A percentile compares a stretch with the other conserved stretches of the same genome.
phyloP scores from a whole-genome alignment of 2,797 vertebrate species.

The Aldrovandia affinis region DNA sequence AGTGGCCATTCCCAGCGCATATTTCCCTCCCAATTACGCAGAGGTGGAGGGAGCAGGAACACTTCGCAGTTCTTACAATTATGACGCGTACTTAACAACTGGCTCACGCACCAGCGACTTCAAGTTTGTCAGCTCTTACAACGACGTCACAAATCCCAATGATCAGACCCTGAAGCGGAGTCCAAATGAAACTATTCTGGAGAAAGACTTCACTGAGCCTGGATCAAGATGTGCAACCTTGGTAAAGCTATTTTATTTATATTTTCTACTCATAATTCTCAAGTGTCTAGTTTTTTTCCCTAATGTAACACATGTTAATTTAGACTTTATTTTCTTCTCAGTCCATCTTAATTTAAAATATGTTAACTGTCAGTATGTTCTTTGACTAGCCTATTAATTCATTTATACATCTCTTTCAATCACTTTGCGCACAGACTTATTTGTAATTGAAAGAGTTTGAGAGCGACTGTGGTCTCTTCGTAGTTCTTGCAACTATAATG shows the following conservation, averaged over 20 bases:
- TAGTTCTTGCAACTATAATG: too few species aligned
- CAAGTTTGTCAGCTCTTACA: neutral
- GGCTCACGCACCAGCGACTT: neutral
- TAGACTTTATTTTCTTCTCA: neutral
- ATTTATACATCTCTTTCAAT: neutral
- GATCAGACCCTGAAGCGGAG: neutral
- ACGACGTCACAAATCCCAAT: neutral
- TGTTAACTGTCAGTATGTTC: neutral
- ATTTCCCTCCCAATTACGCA: conserved; percentile 3
- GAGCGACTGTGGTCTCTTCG: neutral
- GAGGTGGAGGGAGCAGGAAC: neutral
- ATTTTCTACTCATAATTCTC: neutral
- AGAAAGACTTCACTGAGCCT: neutral
- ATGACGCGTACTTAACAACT: conserved; percentile 8
- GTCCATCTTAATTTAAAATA: neutral
- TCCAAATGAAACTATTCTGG: conserved; percentile 13
- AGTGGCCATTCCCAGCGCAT: neutral
- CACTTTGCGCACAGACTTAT: neutral
- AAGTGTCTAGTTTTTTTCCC: neutral
- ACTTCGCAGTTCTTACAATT: conserved; percentile 4
- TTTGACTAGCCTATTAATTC: neutral
- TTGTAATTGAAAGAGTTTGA: neutral
- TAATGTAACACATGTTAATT: neutral
- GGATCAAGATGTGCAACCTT: neutral
- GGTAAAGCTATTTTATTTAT: neutral